A percentile compares a stretch with the other conserved stretches of the same genome.
These are phyloP conservation scores for Neopelma chrysocephalum DNA, from an alignment of 2,797 vertebrate species.

Conservation along the genomic window DNA sequence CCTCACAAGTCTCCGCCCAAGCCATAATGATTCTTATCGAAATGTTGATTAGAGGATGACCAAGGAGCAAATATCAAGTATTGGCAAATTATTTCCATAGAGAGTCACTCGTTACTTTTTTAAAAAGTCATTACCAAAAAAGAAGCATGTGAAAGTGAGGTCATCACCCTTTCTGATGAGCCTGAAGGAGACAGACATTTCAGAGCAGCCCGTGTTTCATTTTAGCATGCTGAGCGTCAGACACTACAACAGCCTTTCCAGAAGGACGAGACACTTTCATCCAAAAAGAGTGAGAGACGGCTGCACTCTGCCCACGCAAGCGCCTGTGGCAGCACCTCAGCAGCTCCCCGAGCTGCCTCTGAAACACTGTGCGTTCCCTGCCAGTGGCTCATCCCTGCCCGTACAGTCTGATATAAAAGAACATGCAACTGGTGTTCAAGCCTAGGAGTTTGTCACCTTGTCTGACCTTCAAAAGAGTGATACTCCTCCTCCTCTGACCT, in stretches of 20 bases:
- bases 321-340: background rate
- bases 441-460: background rate
- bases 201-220: background rate
- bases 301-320: background rate
- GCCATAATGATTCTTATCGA: accelerated
- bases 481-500: background rate
- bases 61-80: accelerated
- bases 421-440: background rate
- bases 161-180: background rate
- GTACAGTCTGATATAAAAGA: background rate
- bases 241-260: background rate
- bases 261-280: background rate
- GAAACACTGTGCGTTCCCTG: accelerated
- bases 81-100: background rate
- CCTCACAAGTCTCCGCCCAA: background rate
- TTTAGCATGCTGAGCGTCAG: background rate
- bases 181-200: background rate
- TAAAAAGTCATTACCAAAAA: background rate
- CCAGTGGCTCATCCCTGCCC: background rate
- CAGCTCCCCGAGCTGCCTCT: background rate
- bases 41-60: background rate
- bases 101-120: background rate
- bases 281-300: accelerated
- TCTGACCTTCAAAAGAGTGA: background rate
- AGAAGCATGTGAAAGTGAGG: background rate